Percentiles rank a stretch among this genome's conserved stretches.
phyloP scores from a whole-genome alignment of 2,113 vertebrate genomes.

The Strix aluco region DNA sequence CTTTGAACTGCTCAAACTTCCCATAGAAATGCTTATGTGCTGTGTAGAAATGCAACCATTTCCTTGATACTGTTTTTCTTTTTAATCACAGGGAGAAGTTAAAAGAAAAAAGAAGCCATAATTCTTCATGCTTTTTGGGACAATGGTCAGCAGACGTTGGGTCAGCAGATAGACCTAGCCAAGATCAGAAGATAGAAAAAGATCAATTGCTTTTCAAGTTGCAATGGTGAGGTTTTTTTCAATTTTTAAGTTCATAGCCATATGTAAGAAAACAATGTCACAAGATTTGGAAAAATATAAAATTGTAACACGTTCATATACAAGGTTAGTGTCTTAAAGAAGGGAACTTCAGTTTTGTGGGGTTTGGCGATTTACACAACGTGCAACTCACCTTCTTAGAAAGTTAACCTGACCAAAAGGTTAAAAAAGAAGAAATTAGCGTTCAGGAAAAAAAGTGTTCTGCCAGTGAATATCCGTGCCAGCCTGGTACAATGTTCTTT shows the following conservation, averaged over 20 bases:
- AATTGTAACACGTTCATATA: background rate
- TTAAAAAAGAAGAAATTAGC: background rate
- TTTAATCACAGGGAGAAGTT: background rate
- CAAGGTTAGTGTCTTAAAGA: background rate
- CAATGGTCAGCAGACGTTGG: background rate
- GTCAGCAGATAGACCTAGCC: background rate
- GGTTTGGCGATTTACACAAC: background rate
- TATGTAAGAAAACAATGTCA: background rate
- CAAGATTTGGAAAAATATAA: background rate
- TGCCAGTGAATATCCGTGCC: background rate
- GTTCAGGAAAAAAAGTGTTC: background rate
- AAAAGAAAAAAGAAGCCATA: background rate
- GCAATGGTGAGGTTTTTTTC: background rate
- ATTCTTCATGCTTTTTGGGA: background rate
- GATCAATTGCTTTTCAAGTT: background rate
- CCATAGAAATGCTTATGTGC: background rate
- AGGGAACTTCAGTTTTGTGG: background rate
- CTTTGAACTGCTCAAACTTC: background rate
- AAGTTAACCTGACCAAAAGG: background rate
- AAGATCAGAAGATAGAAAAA: background rate
- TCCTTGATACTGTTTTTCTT: background rate
- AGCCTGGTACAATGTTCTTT: accelerated
- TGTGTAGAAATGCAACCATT: background rate
- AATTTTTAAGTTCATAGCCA: background rate
- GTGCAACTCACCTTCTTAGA: background rate